Conservation (phyloP, 2,113 vertebrate species). For the Hydrolagus affinis region DNA sequence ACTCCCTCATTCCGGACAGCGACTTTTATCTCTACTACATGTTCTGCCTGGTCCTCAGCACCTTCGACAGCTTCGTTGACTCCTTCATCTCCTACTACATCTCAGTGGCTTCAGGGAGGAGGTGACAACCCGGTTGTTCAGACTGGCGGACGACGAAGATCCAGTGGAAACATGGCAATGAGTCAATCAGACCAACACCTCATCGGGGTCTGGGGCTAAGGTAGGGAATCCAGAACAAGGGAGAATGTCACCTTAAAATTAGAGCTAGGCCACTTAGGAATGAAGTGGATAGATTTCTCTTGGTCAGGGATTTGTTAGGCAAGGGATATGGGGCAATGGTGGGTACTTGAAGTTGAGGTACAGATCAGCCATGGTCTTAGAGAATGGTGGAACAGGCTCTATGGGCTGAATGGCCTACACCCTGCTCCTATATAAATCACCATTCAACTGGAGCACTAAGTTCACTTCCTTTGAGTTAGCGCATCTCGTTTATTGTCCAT, state of each 20-base stretch:
- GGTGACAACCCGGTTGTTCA: background rate
- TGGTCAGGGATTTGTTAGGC: too few relatives aligned
- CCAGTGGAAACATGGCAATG: background rate
- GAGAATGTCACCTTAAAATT: background rate
- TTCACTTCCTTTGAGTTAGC: too few relatives aligned
- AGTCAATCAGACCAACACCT: too few relatives aligned
- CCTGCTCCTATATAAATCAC: too few relatives aligned
- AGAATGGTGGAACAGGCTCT: too few relatives aligned
- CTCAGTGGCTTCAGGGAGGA: conserved; percentile 61
- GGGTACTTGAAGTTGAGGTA: too few relatives aligned
- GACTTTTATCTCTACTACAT: conserved; percentile 49
- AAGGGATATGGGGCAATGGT: background rate
- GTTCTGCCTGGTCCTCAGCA: conserved; percentile 68
- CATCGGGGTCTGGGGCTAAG: background rate
- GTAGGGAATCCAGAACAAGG: background rate
- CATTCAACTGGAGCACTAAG: too few relatives aligned
- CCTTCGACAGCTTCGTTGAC: conserved; percentile 73
- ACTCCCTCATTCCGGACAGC: background rate
- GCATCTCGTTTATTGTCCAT: too few relatives aligned
- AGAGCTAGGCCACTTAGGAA: background rate
- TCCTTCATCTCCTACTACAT: conserved; percentile 78
- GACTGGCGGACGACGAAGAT: background rate
- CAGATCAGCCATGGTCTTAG: too few relatives aligned
- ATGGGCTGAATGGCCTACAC: too few relatives aligned
- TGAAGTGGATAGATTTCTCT: too few relatives aligned